Base-by-base conservation (phyloP, 2,113 vertebrate species). In the Cyprinodon variegatus region DNA sequence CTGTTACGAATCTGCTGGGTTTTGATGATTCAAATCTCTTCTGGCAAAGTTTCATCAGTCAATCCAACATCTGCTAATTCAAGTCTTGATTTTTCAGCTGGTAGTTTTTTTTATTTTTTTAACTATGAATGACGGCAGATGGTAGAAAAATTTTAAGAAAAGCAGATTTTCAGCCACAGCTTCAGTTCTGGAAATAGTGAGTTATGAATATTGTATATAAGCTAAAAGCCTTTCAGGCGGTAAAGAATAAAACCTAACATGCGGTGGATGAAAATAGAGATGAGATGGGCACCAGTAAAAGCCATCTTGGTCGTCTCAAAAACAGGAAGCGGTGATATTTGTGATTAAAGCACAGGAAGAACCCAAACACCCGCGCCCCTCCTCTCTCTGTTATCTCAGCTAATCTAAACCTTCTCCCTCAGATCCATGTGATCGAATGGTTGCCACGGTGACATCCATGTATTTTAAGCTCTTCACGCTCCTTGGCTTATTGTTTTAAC, bases 161-260 rank as follows among this genome's bases (percentile, higher is more conserved):
- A 86, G 53, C 29, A n/a, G 13, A 53, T 74, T 70, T 76, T 41
- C 37, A 70, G 20, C 37, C 1, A 0, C 43, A 12, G n/a, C n/a
- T 70, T 48, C 10, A 15, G 40, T 15, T 72, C 36, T 43, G 57
- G 43, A 74, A 61, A 59, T 77, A 74, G 87, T 85, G 86, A 77
- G 37, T 59, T 72, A 89, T 91, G 64, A 91, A 90, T 91, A 86
- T 88, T 91, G 70, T 45, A 91, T 86, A 37, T 9, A 13, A 74
- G 74, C 77, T 84, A 83, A 86, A 85, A 90, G 86, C 81, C 7
- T 81, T 67, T 38, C 60, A 36, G 46, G 29, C 14, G 53, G 38
- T 45, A 73, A 61, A 74, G 76, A 57, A 57, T 15, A 57, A 9
- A 57, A n/a, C 70, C 45, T 2, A 15, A 17, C 38, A 38, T 1